phyloP scores from a whole-genome alignment of 35 echinoderm and acorn worm genomes.

The Diadema setosum region DNA sequence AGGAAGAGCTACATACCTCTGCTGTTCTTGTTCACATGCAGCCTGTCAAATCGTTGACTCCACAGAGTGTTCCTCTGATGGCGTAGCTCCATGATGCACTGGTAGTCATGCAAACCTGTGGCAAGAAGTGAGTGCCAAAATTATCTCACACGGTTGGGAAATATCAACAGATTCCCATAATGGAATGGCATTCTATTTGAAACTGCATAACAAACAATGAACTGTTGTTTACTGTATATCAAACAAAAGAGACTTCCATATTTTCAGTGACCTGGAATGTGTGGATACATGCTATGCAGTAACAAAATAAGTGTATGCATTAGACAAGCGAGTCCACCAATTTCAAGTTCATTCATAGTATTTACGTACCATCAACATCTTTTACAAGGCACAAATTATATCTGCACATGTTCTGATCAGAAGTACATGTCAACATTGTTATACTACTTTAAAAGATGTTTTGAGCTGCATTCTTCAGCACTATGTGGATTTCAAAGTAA shows the following conservation, averaged over 20 bases:
- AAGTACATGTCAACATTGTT: no score
- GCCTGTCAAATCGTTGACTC: slow-evolving; percentile 49
- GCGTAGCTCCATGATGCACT: slow-evolving; percentile 56
- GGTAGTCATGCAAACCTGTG: slow-evolving; percentile 70
- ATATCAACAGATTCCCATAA: no score
- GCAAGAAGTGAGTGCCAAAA: no score
- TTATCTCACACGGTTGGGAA: no score
- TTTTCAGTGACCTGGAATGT: background rate
- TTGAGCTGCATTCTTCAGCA: no score
- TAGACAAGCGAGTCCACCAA: no score
- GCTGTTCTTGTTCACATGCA: slow-evolving; percentile 29
- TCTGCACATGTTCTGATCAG: no score
- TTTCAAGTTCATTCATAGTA: no score
- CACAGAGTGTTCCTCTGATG: slow-evolving; percentile 41
- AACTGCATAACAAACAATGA: background rate
- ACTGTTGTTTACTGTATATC: background rate
- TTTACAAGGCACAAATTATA: no score
- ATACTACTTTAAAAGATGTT: no score
- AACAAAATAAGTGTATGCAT: background rate
- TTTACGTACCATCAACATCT: no score
- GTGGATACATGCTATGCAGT: background rate
- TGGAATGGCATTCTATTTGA: background rate
- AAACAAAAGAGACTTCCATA: background rate
- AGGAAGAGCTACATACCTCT: background rate
- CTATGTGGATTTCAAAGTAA: no score